Conservation (phyloP, 2,888 invertebrate species). For the Drosophila mimetica region DNA sequence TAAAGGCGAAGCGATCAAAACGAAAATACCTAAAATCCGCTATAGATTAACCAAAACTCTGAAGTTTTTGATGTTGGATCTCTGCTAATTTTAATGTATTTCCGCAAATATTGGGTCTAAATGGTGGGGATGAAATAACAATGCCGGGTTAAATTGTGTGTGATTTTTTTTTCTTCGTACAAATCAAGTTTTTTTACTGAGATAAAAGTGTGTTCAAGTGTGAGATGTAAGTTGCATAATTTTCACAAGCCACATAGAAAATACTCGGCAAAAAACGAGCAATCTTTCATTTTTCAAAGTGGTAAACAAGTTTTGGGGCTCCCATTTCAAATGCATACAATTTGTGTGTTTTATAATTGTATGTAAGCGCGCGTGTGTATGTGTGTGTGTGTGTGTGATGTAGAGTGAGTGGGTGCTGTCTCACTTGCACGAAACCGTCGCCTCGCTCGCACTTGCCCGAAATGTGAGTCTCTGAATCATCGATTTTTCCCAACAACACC, state of each 20-base stretch:
- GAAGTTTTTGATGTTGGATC: neutral
- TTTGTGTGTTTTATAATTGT: constrained; percentile 4
- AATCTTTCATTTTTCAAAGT: constrained; percentile 13
- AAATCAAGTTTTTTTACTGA: constrained; percentile 14
- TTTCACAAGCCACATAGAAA: constrained; percentile 32
- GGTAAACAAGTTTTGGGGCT: constrained; percentile 3
- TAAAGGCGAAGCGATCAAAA: constrained; percentile 32
- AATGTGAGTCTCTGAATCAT: constrained; percentile 64
- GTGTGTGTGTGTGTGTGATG: constrained; percentile 32
- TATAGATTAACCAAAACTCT: neutral
- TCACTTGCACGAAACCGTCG: constrained; percentile 33
- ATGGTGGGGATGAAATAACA: neutral
- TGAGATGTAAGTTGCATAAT: constrained; percentile 83
- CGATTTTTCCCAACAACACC: constrained; percentile 64
- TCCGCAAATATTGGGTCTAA: neutral
- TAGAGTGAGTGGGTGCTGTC: constrained; percentile 19
- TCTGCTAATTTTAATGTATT: neutral
- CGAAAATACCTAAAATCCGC: neutral
- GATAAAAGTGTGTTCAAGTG: constrained; percentile 68
- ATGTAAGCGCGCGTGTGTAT: constrained; percentile 21
- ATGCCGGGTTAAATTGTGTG: constrained; percentile 17
- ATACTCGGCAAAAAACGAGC: constrained; percentile 8
- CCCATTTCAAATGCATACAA: constrained; percentile 14
- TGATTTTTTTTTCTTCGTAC: constrained; percentile 35
- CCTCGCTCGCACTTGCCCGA: constrained; percentile 27